Evolutionary conservation across 2,888 invertebrate genomes (phyloP), one percentile per base, ranked within the genome.

Genomic region (Zaprionus bogoriensis): DNA sequence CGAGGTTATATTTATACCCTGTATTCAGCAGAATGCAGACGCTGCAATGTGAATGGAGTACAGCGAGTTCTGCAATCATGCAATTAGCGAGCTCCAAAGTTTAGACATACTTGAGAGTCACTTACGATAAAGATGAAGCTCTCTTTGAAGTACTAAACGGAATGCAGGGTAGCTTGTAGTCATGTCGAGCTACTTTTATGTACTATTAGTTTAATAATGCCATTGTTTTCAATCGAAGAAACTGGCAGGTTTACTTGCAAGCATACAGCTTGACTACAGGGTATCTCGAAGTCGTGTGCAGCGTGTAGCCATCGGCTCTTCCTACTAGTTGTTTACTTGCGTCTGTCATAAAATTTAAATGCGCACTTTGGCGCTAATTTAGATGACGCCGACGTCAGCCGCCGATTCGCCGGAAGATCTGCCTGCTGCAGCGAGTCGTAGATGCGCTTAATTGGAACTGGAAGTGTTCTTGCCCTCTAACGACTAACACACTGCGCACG

Each of bases 301-400:
- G 32, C 7, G 32, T 38, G 30, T 12, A 30, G 3, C 17, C 19
- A 19, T 38, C n/a, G n/a, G n/a, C n/a, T n/a, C n/a, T n/a, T 54
- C 47, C 52, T 38, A 38, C 39, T 25, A 58, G 65, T 61, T 86
- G 80, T 83, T 86, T 83, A 80, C 69, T 77, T 63, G 55, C 12
- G n/a, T n/a, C 65, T 76, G 88, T 85, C 88, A 81, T 87, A 87
- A 87, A 87, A 82, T 67, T 82, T 84, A 77, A 87, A 87, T 88
- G 87, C 81, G 78, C 75, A 76, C 88, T 88, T 87, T 84, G 68
- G 77, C 67, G 81, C 73, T 87, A 88, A 87, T 87, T 88, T 87
- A 88, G 81, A 64, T 74, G 85, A 87, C 85, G 78, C 63, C 47
- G 63, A 28, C 27, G 54, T 20, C 51, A n/a, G 57, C 57, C 61